Base-by-base conservation (phyloP, 2,888 invertebrate species). In the Neria commutata region DNA sequence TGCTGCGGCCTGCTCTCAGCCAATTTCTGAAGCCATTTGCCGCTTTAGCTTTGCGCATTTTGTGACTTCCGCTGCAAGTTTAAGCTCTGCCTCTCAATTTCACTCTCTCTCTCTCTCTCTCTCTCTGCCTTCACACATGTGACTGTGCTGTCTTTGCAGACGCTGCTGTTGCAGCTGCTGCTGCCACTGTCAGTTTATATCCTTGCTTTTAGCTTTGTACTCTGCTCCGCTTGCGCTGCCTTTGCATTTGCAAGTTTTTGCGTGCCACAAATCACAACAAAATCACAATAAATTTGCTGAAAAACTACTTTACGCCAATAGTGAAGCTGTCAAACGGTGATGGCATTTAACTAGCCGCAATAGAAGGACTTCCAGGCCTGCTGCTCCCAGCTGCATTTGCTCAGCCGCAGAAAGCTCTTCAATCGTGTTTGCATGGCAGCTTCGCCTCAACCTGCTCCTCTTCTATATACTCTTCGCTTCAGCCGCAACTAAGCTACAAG, bases 191-290 rank as follows among this genome's bases (percentile, higher is more conserved):
- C 64, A 69, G 67, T 67, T 69, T 65, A 64, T 61, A 67, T 67
- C 65, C 62, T 65, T 63, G 69, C 65, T 67, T 66, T 54, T 63
- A 62, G 64, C 63, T 65, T 63, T 63, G 57, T 63, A 63, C 63
- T 56, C 34, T 61, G 62, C 52, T 57, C 61, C 62, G 61, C 57
- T 54, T 46, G 42, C 54, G 63, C 61, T 48, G 33, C 33, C 16
- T 49, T 49, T 26, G n/a, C 25, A 24, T 26, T 48, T 48, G 29
- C 29, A 49, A 29, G 1, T 49, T 33, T 17, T 49, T 33, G 16
- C n/a, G n/a, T 40, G 5, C 17, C n/a, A 16, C n/a, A 14, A 26
- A 19, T 49, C 8, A 29, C 16, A 29, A 19, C 3, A 49, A 26
- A n/a, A 48, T 16, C 33, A 19, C 40, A 40, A 57, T 47, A 51